These are phyloP conservation scores for Cottoperca gobio DNA, from an alignment of 2,797 vertebrate species.

Conservation along the genomic window DNA sequence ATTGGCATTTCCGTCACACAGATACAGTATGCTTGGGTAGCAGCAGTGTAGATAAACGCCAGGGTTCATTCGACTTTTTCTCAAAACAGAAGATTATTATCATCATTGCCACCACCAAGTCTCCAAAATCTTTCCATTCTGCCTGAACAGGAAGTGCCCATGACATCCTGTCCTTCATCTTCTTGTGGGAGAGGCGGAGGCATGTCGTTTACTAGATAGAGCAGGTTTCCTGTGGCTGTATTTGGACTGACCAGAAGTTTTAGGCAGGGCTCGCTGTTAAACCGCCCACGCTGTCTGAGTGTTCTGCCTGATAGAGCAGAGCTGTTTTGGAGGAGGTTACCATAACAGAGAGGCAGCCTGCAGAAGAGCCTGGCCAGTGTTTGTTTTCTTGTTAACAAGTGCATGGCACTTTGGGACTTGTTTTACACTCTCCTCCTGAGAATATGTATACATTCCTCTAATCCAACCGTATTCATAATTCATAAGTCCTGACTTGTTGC, in stretches of 20 bases:
- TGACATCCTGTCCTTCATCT: constrained; percentile 72
- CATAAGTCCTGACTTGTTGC: constrained; percentile 48
- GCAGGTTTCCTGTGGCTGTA: constrained; percentile 68
- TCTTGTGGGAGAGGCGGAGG: constrained; percentile 51
- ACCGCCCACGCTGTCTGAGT: constrained; percentile 57
- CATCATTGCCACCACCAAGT: constrained; percentile 3
- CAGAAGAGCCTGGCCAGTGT: constrained; percentile 43
- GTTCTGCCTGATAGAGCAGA: constrained; percentile 63
- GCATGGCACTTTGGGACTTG: constrained; percentile 50
- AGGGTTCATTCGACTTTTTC: neutral
- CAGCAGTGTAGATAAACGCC: neutral
- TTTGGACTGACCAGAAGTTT: constrained; percentile 48
- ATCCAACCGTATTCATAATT: constrained; percentile 23
- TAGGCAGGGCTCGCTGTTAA: constrained; percentile 48
- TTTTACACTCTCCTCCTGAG: constrained; percentile 28
- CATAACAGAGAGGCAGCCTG: constrained; percentile 74
- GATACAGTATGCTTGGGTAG: neutral
- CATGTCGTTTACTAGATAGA: constrained; percentile 65
- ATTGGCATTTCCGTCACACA: constrained; percentile 25
- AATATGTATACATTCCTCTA: constrained; percentile 21
- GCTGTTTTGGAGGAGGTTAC: constrained; percentile 78
- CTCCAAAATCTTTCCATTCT: constrained; percentile 49
- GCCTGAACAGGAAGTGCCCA: constrained; percentile 72
- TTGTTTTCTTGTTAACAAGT: constrained; percentile 72
- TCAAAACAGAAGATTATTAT: neutral